Evolutionary conservation across 2,888 invertebrate genomes (phyloP), one percentile per base, ranked within the genome.

Genomic region (Brachyptera risi): DNA sequence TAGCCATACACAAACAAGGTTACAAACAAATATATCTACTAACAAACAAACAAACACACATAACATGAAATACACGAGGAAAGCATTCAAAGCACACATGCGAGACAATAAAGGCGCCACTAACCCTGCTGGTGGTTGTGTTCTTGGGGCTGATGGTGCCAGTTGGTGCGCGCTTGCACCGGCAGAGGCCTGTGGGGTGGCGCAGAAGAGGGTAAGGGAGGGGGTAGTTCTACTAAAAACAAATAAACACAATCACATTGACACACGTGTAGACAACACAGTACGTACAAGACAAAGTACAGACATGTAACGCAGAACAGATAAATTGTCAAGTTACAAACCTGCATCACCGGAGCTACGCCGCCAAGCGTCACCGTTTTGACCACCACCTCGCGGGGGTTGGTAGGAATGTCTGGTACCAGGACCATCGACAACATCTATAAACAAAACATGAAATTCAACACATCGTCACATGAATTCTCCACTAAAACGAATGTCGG

Each of bases 131-230:
- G 56, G 44, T 60, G 60, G 37, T 58, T 49, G 31, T 61, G 58
- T 21, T 60, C 60, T n/a, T 49, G 38, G 17, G 24, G 47, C 61
- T 58, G 62, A 27, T 56, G 58, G 42, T 56, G 54, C 54, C 54
- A 54, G 35, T 17, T 54, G 37, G 54, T 37, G 19, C 54, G 54
- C 11, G 9, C 19, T 23, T 17, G 54, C 21, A 54, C 54, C 3
- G 54, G 37, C 17, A 54, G 35, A 1, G 54, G 54, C 54, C 54
- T 35, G 54, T 54, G 54, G 54, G 54, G 54, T 64, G 82, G 82
- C 66, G 80, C 80, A 65, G 78, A 79, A 69, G 78, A 76, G 69
- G 83, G 83, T 71, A 83, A 74, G 63, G 83, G 82, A 68, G 82
- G 83, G 68, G 81, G 81, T 72, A 78, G 76, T 75, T 81, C 81